phyloP scores from a whole-genome alignment of 2,113 vertebrate genomes.

The Oreochromis tanganicae region DNA sequence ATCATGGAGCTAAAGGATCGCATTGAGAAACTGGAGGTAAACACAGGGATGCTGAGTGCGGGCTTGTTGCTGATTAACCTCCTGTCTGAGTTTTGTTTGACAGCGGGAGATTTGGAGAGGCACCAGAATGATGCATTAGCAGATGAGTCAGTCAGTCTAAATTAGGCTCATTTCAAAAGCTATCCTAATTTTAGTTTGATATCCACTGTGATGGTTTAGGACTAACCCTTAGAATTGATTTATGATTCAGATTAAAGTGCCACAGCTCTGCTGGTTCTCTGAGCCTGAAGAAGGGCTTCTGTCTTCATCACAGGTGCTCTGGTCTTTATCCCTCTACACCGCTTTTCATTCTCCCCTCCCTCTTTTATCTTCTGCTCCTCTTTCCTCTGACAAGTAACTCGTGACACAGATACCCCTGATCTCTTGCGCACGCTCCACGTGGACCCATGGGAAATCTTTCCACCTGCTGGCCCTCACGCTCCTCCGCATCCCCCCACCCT shows the following conservation, averaged over 20 bases:
- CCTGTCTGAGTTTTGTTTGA: background rate
- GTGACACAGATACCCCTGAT: background rate
- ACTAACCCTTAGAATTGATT: background rate
- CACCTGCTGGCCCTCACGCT: background rate
- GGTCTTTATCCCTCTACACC: background rate
- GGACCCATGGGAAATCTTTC: constrained; percentile 46
- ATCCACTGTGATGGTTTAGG: background rate
- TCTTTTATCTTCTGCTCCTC: background rate
- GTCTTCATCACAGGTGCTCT: background rate
- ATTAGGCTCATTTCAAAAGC: background rate
- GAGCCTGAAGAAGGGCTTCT: background rate
- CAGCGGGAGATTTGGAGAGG: background rate
- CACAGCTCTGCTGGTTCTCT: background rate
- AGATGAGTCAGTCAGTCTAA: background rate
- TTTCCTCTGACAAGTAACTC: constrained; percentile 3
- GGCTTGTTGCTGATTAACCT: background rate
- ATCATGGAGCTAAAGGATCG: constrained; percentile 91
- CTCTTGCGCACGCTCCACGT: background rate
- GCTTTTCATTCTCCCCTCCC: background rate
- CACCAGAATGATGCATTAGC: background rate
- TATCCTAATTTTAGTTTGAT: background rate
- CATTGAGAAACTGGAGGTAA: constrained; percentile 92
- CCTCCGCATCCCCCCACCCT: background rate
- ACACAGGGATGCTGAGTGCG: background rate
- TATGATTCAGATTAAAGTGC: background rate